Conservation (phyloP, 2,113 vertebrate genomes). For the Oncorhynchus gorbuscha region DNA sequence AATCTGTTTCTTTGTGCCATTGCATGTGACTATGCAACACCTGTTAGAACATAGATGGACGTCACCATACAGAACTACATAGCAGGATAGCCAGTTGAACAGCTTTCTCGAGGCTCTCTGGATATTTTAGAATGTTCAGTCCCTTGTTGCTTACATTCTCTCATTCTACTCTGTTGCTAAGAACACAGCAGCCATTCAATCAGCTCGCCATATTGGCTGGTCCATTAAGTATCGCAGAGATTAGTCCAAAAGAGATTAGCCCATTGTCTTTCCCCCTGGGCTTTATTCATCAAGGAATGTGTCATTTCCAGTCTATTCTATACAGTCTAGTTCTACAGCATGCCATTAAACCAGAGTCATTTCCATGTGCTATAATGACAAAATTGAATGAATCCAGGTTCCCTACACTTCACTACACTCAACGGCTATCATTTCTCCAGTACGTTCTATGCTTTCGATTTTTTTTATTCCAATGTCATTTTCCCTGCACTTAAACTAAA, state of each 20-base stretch:
- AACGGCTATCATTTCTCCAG: not conserved
- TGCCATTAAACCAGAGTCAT: not conserved
- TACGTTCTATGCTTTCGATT: not conserved
- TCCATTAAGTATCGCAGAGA: not conserved
- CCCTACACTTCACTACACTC: too few relatives aligned
- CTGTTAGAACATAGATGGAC: too few relatives aligned
- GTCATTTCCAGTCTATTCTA: not conserved
- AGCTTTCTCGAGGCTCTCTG: not conserved
- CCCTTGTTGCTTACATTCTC: constrained; percentile 37
- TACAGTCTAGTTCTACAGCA: not conserved
- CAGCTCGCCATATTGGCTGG: constrained; percentile 46
- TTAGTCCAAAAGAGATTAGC: not conserved
- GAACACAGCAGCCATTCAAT: constrained; percentile 55
- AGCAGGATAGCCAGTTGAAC: not conserved
- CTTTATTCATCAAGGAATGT: not conserved
- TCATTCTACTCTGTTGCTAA: constrained; percentile 34
- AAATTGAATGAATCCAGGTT: too few relatives aligned
- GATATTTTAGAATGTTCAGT: not conserved
- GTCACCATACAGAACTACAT: not conserved
- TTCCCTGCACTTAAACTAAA: not conserved
- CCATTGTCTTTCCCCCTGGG: too few relatives aligned
- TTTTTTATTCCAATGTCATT: not conserved
- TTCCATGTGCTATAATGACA: too few relatives aligned
- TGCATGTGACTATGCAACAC: too few relatives aligned
- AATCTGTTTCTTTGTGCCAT: too few relatives aligned